Conservation (phyloP, 2,888 invertebrate species). For the Bhutanitis thaidina region DNA sequence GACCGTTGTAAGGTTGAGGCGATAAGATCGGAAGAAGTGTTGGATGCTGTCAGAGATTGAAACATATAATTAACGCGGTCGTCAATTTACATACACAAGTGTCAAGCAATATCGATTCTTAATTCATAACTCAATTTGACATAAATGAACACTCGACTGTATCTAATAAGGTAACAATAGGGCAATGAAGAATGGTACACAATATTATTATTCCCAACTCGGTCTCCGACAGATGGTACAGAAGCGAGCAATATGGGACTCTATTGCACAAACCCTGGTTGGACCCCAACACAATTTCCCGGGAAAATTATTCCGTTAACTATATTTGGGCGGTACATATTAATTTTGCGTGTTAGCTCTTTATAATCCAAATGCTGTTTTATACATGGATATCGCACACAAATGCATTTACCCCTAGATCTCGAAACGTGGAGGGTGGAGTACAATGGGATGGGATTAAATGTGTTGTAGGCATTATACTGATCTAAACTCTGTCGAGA, state of each 20-base stretch:
- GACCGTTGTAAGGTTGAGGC: too few species aligned
- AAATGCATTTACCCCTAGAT: slow-evolving; percentile 36
- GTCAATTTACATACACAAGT: background rate
- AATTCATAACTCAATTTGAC: slow-evolving; percentile 31
- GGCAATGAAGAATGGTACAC: slow-evolving; percentile 44
- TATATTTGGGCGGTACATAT: slow-evolving; percentile 68
- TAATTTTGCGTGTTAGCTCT: slow-evolving; percentile 66
- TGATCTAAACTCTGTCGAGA: slow-evolving; percentile 47
- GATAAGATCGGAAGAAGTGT: too few species aligned
- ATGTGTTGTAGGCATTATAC: slow-evolving; percentile 66
- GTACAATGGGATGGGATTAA: slow-evolving; percentile 71
- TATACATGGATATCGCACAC: slow-evolving; percentile 29
- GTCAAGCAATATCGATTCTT: slow-evolving; percentile 16
- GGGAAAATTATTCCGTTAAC: slow-evolving; percentile 55
- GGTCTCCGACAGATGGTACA: slow-evolving; percentile 35
- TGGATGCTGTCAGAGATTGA: too few species aligned
- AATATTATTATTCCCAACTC: slow-evolving; percentile 48
- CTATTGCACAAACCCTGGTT: slow-evolving; percentile 35
- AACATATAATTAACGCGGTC: background rate
- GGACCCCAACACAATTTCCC: slow-evolving; percentile 37
- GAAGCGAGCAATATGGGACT: slow-evolving; percentile 27
- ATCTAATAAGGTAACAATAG: slow-evolving; percentile 50
- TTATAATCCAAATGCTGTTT: slow-evolving; percentile 33
- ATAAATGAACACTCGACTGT: slow-evolving; percentile 47
- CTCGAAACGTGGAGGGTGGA: slow-evolving; percentile 38